Conservation (phyloP, 2,113 vertebrate genomes). For the Scatophagus argus region DNA sequence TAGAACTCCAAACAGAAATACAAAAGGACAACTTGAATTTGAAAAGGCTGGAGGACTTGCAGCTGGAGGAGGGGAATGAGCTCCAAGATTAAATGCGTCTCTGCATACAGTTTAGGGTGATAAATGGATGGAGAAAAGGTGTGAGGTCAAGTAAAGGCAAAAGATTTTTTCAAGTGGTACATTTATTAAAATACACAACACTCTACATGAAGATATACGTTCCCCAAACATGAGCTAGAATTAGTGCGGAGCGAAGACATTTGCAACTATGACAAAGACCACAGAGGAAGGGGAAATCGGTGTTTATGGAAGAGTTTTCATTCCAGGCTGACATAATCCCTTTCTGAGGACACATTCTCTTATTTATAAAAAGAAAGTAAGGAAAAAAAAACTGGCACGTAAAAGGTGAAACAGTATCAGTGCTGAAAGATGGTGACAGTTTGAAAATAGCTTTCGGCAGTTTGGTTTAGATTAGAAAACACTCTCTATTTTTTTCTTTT, state of each 20-base stretch:
- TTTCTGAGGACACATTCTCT: slow-evolving; percentile 11
- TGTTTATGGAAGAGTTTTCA: slow-evolving; percentile 51
- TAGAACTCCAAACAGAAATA: slow-evolving; percentile 89
- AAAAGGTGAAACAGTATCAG: slow-evolving; percentile 46
- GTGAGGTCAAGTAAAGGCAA: slow-evolving; percentile 33
- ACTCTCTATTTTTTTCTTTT: slow-evolving; percentile 45
- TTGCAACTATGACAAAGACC: slow-evolving; percentile 35
- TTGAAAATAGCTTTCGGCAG: slow-evolving; percentile 60
- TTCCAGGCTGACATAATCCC: slow-evolving; percentile 44
- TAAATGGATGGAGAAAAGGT: slow-evolving; percentile 25
- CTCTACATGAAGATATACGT: slow-evolving; percentile 73
- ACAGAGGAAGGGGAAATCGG: slow-evolving; percentile 42
- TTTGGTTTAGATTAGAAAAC: slow-evolving; percentile 52
- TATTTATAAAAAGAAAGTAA: neutral
- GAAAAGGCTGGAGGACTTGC: slow-evolving; percentile 74
- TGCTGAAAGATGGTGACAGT: slow-evolving; percentile 50
- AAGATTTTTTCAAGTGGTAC: slow-evolving; percentile 69
- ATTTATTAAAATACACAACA: slow-evolving; percentile 83
- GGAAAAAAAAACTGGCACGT: slow-evolving; percentile 35
- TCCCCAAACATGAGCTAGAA: slow-evolving; percentile 67
- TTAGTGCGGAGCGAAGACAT: slow-evolving; percentile 22
- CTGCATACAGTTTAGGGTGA: slow-evolving; percentile 5
- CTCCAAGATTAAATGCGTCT: slow-evolving; percentile 43
- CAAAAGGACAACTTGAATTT: slow-evolving; percentile 66
- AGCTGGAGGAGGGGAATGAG: slow-evolving; percentile 73